Percentiles rank a stretch among this genome's conserved stretches.
Evolutionary conservation across 1,140 invertebrate species (phyloP).

Genomic region (Conus ventricosus): DNA sequence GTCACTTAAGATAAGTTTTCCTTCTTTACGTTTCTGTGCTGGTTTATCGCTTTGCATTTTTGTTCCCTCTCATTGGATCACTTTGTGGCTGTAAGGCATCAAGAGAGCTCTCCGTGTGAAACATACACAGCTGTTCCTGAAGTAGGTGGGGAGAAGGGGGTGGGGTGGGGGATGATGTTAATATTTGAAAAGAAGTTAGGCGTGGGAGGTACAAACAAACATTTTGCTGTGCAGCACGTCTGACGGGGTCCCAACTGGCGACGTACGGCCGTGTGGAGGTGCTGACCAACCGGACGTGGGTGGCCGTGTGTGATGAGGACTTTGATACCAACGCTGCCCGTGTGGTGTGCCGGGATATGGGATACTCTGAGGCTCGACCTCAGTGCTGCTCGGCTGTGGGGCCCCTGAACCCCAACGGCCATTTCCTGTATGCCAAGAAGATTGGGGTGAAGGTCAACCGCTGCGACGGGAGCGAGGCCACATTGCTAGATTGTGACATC

Average conservation of each 20-base stretch:
- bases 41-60: too few relatives aligned
- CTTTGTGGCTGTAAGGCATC: too few relatives aligned
- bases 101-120: too few relatives aligned
- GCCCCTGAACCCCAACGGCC: not conserved
- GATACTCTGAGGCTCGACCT: slow-evolving; percentile 48
- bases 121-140: too few relatives aligned
- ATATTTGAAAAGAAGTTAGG: too few relatives aligned
- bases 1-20: too few relatives aligned
- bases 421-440: slow-evolving; percentile 18
- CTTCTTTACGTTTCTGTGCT: too few relatives aligned
- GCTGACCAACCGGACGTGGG: slow-evolving; percentile 51
- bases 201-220: too few relatives aligned
- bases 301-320: slow-evolving; percentile 54
- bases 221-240: slow-evolving; percentile 42
- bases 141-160: too few relatives aligned
- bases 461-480: slow-evolving; percentile 47
- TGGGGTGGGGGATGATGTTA: too few relatives aligned
- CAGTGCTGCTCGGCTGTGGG: slow-evolving; percentile 55
- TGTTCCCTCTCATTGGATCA: too few relatives aligned
- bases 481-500: slow-evolving; percentile 42
- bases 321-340: slow-evolving; percentile 54
- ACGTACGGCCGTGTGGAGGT: slow-evolving; percentile 58
- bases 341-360: slow-evolving; percentile 51
- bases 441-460: slow-evolving; percentile 49
- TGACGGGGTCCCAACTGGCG: slow-evolving; percentile 45